phyloP scores from a whole-genome alignment of 2,888 invertebrate species.

The Mesoligia furuncula region DNA sequence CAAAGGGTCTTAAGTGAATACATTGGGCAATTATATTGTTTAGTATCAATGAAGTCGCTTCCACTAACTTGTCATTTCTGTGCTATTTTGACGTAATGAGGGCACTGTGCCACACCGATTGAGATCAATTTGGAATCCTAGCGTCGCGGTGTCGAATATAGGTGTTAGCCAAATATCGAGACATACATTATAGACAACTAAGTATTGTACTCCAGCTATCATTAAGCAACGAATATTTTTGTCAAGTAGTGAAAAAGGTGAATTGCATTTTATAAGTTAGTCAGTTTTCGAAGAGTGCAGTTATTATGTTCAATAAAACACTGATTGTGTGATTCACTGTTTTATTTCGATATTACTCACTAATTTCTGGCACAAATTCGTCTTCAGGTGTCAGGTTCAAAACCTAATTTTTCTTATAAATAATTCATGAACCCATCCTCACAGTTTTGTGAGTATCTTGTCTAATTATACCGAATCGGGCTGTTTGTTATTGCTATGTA shows the following conservation, averaged over 20 bases:
- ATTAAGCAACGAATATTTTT: neutral
- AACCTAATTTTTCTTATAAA: slow-evolving; percentile 3
- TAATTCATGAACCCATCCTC: slow-evolving; percentile 11
- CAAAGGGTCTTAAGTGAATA: neutral
- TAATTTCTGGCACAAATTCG: neutral
- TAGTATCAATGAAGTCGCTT: slow-evolving; percentile 5
- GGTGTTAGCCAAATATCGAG: neutral
- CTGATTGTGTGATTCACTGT: neutral
- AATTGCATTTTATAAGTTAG: neutral
- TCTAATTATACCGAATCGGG: slow-evolving; percentile 11
- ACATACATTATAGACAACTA: no score
- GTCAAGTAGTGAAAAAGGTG: neutral
- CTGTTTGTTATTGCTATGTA: slow-evolving; percentile 28
- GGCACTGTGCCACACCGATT: neutral
- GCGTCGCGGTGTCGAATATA: neutral
- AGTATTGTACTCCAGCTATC: neutral
- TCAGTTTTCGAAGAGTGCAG: no score
- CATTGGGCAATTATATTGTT: slow-evolving; percentile 38
- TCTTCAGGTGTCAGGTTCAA: neutral
- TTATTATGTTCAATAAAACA: neutral
- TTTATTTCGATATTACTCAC: slow-evolving; percentile 17
- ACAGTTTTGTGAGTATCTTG: slow-evolving; percentile 3
- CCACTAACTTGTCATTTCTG: slow-evolving; percentile 12
- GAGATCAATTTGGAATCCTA: neutral
- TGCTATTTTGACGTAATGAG: slow-evolving; percentile 11